These are phyloP conservation scores for Passer domesticus DNA, from an alignment of 2,113 vertebrate genomes.

Conservation along the genomic window DNA sequence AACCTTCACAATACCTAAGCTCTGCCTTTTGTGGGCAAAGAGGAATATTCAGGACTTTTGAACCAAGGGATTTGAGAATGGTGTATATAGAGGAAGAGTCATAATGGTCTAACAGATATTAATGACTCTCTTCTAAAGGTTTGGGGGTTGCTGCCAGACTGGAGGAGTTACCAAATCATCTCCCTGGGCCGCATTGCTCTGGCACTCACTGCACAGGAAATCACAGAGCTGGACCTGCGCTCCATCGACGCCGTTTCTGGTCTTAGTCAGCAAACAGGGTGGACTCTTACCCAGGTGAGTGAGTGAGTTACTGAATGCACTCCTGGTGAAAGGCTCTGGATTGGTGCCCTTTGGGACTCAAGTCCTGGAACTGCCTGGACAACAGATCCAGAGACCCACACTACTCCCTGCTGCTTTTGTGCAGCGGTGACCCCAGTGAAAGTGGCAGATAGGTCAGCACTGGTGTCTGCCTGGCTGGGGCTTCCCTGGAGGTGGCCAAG, in stretches of 20 bases:
- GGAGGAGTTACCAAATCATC: slow-evolving; percentile 73
- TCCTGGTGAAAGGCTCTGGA: neutral
- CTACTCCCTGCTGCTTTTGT: neutral
- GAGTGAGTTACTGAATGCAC: neutral
- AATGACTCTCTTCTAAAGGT: slow-evolving; percentile 45
- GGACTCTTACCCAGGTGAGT: slow-evolving; percentile 74
- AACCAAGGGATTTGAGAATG: neutral
- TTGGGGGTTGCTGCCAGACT: slow-evolving; percentile 68
- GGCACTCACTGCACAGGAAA: slow-evolving; percentile 70
- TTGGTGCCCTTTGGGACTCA: neutral
- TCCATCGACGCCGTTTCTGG: slow-evolving; percentile 72
- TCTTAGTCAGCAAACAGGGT: slow-evolving; percentile 70
- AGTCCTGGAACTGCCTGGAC: neutral
- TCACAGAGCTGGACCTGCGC: slow-evolving; percentile 72
- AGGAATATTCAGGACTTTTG: neutral
- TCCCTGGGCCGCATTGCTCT: slow-evolving; percentile 76
- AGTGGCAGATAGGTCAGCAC: neutral
- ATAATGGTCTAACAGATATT: neutral
- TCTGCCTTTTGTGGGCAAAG: neutral
- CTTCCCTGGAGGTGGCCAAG: neutral
- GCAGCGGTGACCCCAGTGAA: neutral
- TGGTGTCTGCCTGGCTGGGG: neutral
- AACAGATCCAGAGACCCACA: neutral
- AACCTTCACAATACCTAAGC: neutral
- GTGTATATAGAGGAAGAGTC: neutral